Conservation (phyloP, 1,140 invertebrate genomes). For the Aphelinus certus region DNA sequence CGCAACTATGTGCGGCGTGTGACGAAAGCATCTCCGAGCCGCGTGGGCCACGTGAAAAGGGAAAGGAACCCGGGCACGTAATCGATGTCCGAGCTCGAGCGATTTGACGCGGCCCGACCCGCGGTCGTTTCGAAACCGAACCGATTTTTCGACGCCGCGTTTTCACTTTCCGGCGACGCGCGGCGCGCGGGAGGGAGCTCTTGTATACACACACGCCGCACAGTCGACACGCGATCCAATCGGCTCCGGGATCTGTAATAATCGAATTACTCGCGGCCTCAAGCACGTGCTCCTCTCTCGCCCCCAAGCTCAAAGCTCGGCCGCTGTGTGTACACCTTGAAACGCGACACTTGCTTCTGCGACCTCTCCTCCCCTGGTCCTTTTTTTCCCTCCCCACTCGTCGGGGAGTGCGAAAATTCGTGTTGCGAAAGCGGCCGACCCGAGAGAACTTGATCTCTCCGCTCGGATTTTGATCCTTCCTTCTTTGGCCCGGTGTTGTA, state of each 20-base stretch:
- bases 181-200: neutral
- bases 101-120: neutral
- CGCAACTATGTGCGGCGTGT: no score
- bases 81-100: slow-evolving; percentile 5
- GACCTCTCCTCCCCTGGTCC: no score
- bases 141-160: slow-evolving; percentile 1
- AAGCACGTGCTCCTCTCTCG: no score
- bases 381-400: neutral
- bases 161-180: slow-evolving; percentile 5
- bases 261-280: slow-evolving; percentile 4
- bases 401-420: no score
- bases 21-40: no score
- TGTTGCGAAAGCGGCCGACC: no score
- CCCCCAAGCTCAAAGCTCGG: no score
- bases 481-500: no score
- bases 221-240: slow-evolving; percentile 1
- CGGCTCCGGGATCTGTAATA: neutral
- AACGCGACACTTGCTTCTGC: no score
- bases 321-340: no score
- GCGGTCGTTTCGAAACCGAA: slow-evolving; percentile 7
- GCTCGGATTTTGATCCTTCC: no score
- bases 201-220: neutral
- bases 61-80: slow-evolving; percentile 1
- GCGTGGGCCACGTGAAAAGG: neutral
- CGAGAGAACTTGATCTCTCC: no score